Conservation (phyloP, 2,797 vertebrate species). For the Yasuhikotakia modesta region DNA sequence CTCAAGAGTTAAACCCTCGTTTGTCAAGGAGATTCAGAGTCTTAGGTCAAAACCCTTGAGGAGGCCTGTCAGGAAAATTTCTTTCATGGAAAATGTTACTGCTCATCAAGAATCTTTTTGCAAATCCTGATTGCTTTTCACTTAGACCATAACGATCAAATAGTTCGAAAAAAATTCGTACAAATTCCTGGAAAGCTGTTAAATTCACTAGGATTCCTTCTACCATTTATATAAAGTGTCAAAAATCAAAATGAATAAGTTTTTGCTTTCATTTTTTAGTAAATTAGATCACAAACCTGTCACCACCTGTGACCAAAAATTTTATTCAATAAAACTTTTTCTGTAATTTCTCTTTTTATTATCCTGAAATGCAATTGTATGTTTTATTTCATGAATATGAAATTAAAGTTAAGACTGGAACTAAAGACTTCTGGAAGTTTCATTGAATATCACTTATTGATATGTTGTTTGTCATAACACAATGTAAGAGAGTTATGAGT, state of each 20-base stretch:
- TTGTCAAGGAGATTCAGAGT: constrained; percentile 47
- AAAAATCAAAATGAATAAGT: too few species aligned
- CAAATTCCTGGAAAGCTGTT: neutral
- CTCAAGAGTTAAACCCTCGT: constrained; percentile 46
- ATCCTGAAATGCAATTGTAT: too few species aligned
- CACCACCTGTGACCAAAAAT: too few species aligned
- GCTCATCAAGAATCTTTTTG: constrained; percentile 37
- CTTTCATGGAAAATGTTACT: constrained; percentile 38
- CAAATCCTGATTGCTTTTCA: constrained; percentile 25
- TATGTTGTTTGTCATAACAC: neutral
- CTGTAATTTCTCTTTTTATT: too few species aligned
- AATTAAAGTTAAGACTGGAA: neutral
- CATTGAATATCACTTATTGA: neutral
- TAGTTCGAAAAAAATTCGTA: neutral
- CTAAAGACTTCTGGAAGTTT: too few species aligned
- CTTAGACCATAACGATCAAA: neutral
- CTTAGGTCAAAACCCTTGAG: constrained; percentile 50
- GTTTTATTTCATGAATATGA: neutral
- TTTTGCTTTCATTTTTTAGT: too few species aligned
- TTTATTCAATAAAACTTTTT: too few species aligned
- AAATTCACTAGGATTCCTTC: neutral
- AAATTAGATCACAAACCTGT: too few species aligned
- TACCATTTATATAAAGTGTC: too few species aligned
- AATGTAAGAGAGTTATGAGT: neutral
- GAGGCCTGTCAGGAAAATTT: constrained; percentile 32